Evolutionary conservation across 2,113 vertebrate genomes (phyloP), one percentile per base, ranked within the genome.

Genomic region (Pseudopodoces humilis): DNA sequence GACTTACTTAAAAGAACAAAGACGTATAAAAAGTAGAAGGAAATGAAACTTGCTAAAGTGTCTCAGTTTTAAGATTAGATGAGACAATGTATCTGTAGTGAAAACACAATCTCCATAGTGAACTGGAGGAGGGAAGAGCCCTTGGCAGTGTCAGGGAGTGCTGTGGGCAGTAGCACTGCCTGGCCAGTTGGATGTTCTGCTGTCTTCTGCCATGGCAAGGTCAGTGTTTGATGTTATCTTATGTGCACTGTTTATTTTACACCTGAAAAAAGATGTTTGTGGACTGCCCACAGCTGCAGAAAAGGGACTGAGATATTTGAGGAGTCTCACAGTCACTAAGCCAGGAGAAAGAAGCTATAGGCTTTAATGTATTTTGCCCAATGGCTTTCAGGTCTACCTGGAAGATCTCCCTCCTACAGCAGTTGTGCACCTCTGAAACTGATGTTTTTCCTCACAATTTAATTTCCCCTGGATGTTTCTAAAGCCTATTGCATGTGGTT

Each of bases 371-470:
- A 3, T 82, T 76, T 83, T 85, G 50, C 25, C 46, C 71, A 46
- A 0, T 5, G 2, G 27, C 49, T 35, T 49, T 62, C 56, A 59
- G 39, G 24, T 55, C 44, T 49, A 0, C 27, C 33, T 55, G 30
- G 27, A 79, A 59, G 39, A 24, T 68, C 30, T 70, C 15, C 8
- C 39, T 80, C 39, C 63, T 39, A 4, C 18, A 74, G 76, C 43
- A 62, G 8, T n/a, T 63, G 6, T 4, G 1, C 31, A 46, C 31
- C 11, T 70, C 47, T 58, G 49, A 50, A 90, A 68, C 27, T 4
- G 12, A 10, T 76, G 33, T 18, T 28, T 94, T 91, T 85, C n/a
- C 41, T 91, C 37, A 47, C 25, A 15, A 7, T 71, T 92, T 68
- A 13, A 21, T 84, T 91, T 81, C 33, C 35, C 11, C 30, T 27